phyloP scores from a whole-genome alignment of 2,888 invertebrate genomes.

The Conops quadrifasciatus region DNA sequence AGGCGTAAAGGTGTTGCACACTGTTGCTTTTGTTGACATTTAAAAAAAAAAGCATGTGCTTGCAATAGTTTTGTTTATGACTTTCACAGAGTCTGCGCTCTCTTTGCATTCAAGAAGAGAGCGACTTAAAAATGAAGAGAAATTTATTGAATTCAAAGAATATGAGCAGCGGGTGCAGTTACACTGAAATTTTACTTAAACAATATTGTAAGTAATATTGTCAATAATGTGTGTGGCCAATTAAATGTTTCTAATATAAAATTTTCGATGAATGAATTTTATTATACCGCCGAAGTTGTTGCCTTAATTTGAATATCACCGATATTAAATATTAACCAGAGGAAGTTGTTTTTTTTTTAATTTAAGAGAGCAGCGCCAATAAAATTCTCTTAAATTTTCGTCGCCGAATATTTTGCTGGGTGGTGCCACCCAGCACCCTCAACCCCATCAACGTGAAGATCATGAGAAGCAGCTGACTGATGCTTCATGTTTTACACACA shows the following conservation, averaged over 20 bases:
- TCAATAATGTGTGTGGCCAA: background rate
- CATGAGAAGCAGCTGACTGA: background rate
- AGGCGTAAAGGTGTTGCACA: too few relatives aligned
- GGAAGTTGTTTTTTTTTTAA: too few relatives aligned
- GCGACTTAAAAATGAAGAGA: background rate
- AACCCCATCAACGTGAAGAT: too few relatives aligned
- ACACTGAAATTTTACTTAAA: background rate
- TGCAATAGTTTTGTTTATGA: constrained; percentile 3
- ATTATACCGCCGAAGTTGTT: constrained; percentile 31
- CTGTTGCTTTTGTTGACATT: constrained; percentile 35
- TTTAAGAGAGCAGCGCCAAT: too few relatives aligned
- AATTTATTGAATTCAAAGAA: background rate
- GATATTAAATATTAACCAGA: too few relatives aligned
- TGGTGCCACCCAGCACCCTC: too few relatives aligned
- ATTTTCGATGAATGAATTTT: constrained; percentile 33
- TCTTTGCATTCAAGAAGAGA: background rate
- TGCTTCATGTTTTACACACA: too few relatives aligned
- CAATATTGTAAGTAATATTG: background rate
- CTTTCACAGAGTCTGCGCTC: constrained; percentile 14
- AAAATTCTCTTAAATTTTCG: too few relatives aligned
- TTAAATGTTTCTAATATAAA: constrained; percentile 35
- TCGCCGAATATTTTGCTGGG: too few relatives aligned
- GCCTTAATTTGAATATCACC: too few relatives aligned
- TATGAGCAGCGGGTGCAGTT: background rate
- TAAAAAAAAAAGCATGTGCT: constrained; percentile 28